phyloP scores from a whole-genome alignment of 2,113 vertebrate genomes.

The Cyanoramphus novaezelandiae region DNA sequence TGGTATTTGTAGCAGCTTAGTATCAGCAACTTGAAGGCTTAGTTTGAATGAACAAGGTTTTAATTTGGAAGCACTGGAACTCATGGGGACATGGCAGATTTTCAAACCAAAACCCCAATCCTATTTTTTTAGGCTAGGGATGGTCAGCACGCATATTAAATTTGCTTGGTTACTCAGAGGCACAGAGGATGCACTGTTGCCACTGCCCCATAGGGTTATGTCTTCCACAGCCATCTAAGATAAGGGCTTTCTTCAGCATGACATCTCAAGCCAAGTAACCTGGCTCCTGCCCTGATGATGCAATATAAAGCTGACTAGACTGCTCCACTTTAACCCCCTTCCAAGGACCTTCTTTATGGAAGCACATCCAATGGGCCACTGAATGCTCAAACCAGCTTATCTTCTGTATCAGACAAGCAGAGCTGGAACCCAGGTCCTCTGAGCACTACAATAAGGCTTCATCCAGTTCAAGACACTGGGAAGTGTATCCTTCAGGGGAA shows the following conservation, averaged over 20 bases:
- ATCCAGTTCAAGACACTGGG: neutral
- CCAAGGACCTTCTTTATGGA: neutral
- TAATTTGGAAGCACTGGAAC: neutral
- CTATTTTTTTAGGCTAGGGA: neutral
- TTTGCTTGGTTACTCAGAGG: neutral
- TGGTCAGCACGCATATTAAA: accelerated
- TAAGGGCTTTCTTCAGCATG: neutral
- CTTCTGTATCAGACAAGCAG: neutral
- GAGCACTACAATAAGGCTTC: neutral
- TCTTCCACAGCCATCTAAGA: neutral
- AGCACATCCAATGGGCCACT: neutral
- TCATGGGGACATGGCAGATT: neutral
- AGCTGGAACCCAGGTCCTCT: neutral
- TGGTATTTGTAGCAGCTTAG: neutral
- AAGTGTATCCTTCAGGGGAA: neutral
- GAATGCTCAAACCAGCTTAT: neutral
- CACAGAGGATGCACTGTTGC: neutral
- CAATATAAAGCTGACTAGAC: neutral
- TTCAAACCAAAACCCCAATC: neutral
- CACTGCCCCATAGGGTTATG: too few species aligned
- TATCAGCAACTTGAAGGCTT: neutral
- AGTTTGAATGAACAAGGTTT: neutral
- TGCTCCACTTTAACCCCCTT: neutral
- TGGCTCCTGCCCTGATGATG: neutral
- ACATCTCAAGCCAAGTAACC: neutral